These are phyloP conservation scores for Vulpes ferrilata DNA, from an alignment of 2,113 vertebrate species.

Conservation along the genomic window DNA sequence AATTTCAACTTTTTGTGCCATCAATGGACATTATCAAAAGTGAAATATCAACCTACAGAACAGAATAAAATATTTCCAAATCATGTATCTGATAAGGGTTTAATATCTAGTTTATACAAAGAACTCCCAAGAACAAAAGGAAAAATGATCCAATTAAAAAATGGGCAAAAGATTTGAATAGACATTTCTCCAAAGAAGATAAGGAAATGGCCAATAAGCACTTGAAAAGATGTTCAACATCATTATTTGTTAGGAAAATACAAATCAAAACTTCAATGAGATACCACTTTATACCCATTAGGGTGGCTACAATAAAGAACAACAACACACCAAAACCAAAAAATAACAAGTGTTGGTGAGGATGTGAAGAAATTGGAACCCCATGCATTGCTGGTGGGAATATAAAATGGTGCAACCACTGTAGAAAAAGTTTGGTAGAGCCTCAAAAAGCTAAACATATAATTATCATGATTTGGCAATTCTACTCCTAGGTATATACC, in stretches of 20 bases:
- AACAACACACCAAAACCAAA: not conserved
- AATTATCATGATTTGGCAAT: not conserved
- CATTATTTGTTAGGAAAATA: not conserved
- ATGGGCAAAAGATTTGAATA: not conserved
- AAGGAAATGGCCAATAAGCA: not conserved
- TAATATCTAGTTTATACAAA: not conserved
- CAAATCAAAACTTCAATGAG: conserved; percentile 7
- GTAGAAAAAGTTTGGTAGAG: not conserved
- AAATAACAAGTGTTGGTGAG: not conserved
- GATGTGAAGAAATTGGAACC: conserved; percentile 6
- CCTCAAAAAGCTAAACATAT: conserved; percentile 38
- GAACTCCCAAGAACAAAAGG: conserved; percentile 33
- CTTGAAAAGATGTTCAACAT: not conserved
- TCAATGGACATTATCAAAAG: not conserved
- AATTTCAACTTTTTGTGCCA: not conserved
- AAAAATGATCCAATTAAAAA: not conserved
- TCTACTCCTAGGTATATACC: not conserved
- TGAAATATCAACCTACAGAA: not conserved
- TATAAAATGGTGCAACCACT: not conserved
- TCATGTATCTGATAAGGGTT: not conserved
- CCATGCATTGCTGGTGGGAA: not conserved
- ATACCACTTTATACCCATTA: not conserved
- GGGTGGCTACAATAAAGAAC: not conserved
- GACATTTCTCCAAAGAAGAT: conserved; percentile 34
- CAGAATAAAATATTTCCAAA: conserved; percentile 13